phyloP scores from a whole-genome alignment of 2,888 invertebrate species.

The Thera obeliscata region DNA sequence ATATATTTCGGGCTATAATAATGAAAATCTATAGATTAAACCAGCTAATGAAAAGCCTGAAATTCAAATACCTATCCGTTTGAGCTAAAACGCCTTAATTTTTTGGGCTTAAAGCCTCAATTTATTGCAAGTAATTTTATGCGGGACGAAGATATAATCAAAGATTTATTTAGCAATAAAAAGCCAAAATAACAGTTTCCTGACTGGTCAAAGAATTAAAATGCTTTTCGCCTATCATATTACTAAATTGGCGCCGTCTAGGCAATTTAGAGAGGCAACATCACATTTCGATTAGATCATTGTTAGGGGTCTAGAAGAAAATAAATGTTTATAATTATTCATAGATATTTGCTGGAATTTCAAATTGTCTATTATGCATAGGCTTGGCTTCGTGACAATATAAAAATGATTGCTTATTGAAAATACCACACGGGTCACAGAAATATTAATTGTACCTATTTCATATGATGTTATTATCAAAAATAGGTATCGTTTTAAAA shows the following conservation, averaged over 20 bases:
- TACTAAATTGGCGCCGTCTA: slow-evolving; percentile 25
- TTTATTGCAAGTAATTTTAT: slow-evolving; percentile 24
- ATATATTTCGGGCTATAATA: too few relatives aligned
- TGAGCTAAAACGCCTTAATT: too few relatives aligned
- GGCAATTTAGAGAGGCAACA: slow-evolving; percentile 26
- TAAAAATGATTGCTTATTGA: not conserved
- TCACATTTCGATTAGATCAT: slow-evolving; percentile 12
- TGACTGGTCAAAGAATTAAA: slow-evolving; percentile 18
- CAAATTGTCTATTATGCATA: slow-evolving; percentile 3
- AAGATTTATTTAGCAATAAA: slow-evolving; percentile 29
- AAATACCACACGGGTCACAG: not conserved
- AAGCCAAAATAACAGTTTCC: slow-evolving; percentile 17
- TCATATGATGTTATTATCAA: too few relatives aligned
- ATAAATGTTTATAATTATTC: slow-evolving; percentile 9
- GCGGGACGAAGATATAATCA: slow-evolving; percentile 18
- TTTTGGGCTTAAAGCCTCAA: not conserved
- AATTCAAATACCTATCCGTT: not conserved
- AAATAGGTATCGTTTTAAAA: too few relatives aligned
- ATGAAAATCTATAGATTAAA: not conserved
- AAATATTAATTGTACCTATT: not conserved
- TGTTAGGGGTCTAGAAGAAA: slow-evolving; percentile 12
- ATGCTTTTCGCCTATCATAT: slow-evolving; percentile 27
- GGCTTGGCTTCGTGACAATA: slow-evolving; percentile 2
- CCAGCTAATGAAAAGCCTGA: not conserved
- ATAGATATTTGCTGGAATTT: slow-evolving; percentile 17